Base-by-base conservation (phyloP, 2,888 invertebrate genomes). In the Liodrosophila aerea region DNA sequence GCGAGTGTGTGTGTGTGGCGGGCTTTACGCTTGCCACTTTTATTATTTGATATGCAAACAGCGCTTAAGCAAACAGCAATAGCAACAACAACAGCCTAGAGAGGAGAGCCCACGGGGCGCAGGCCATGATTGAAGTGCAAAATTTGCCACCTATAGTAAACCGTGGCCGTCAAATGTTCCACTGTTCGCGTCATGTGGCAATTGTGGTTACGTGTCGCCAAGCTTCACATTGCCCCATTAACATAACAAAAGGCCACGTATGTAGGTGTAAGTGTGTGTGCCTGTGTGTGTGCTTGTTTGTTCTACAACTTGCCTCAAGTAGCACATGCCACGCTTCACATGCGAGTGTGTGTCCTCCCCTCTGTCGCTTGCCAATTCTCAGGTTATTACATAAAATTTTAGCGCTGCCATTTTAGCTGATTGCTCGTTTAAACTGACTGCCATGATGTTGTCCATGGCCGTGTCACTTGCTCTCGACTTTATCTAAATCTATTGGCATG, bases 311-410 rank as follows among this genome's bases (percentile, higher is more conserved):
- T 67, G 52, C 66, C 56, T 56, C 50, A 57, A 85, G 80, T 76
- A 66, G 63, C 75, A 65, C 36, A 51, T 64, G 37, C 41, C 22
- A 2, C 2, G 22, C 22, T 22, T 29, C 7, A 9, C 1, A 15
- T 16, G 22, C 7, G 7, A 1, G 45, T 31, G 43, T 15, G 40
- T 40, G 59, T 40, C 45, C 56, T 15, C 43, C 51, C 15, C 31
- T 54, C 59, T 56, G 69, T 73, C 71, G 78, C 84, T 82, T 82
- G 69, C 54, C 76, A 74, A 82, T 82, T 85, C 85, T 83, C 80
- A 83, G 80, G 85, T 72, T 82, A 82, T 82, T 85, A 83, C 80
- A 82, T 82, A 80, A 85, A 85, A 85, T 80, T 85, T 85, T 64
- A 85, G 85, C 81, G 61, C 58, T 74, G 81, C 76, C 85, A 85